A percentile compares a stretch with the other conserved stretches of the same genome.
phyloP scores from a whole-genome alignment of 2,888 invertebrate species.

The Tenthredo scrophulariae region DNA sequence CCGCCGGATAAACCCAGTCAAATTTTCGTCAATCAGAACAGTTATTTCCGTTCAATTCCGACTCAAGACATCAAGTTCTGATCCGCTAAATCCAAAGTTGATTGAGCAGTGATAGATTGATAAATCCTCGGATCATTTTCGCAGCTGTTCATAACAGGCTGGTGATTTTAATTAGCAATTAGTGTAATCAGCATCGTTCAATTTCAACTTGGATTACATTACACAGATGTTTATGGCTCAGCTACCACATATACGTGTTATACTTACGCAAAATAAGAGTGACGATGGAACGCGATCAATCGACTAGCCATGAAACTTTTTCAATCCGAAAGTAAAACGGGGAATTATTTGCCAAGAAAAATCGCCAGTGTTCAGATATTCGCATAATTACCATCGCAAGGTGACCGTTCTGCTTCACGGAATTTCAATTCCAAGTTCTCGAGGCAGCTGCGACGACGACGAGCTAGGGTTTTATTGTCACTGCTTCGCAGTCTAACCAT shows the following conservation, averaged over 20 bases:
- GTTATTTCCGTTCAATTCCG: not conserved
- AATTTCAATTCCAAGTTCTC: slow-evolving; percentile 21
- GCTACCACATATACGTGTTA: not conserved
- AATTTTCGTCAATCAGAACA: not conserved
- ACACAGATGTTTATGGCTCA: not conserved
- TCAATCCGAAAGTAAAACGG: not conserved
- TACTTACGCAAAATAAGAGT: not conserved
- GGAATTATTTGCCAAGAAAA: not conserved
- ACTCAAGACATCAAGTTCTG: not conserved
- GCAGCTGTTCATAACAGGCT: not conserved
- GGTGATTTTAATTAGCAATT: not conserved
- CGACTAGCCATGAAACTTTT: not conserved
- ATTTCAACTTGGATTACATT: not conserved
- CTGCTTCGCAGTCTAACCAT: slow-evolving; percentile 13
- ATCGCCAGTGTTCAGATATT: not conserved
- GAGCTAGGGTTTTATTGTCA: slow-evolving; percentile 22
- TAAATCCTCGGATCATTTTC: not conserved
- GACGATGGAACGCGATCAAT: not conserved
- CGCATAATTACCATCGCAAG: not conserved
- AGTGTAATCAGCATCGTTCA: not conserved
- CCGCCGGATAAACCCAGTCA: not conserved
- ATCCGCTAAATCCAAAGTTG: not conserved
- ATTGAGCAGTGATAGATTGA: not conserved
- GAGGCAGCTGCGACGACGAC: slow-evolving; percentile 27
- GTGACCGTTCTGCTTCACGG: not conserved